Evolutionary conservation across 1,140 invertebrate genomes (phyloP).

Genomic region (Lepidurus packardi): DNA sequence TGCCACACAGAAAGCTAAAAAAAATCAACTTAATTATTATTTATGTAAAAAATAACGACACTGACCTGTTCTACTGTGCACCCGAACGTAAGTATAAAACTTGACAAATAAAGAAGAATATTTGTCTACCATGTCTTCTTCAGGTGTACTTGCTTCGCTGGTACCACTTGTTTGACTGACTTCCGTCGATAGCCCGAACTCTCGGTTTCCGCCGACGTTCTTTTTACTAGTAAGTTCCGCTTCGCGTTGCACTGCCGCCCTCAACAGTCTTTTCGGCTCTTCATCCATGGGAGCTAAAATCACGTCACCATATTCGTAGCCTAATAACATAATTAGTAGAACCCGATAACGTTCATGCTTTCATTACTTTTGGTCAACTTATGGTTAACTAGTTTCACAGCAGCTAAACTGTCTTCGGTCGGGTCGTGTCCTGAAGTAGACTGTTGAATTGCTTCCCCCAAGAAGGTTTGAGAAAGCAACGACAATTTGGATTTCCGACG

Average conservation of each 20-base stretch:
- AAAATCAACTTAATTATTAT: neutral
- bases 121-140: neutral
- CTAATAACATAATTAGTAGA: neutral
- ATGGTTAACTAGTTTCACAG: conserved; percentile 76
- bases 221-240: neutral
- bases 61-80: neutral
- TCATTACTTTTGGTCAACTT: conserved; percentile 64
- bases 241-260: neutral
- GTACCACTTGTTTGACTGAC: neutral
- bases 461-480: conserved; percentile 63
- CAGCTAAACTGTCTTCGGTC: conserved; percentile 74
- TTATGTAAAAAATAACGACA: neutral
- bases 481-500: conserved; percentile 72
- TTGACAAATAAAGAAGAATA: neutral
- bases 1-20: conserved; percentile 9
- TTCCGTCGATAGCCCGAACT: neutral
- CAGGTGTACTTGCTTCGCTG: neutral
- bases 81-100: neutral
- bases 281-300: conserved; percentile 6
- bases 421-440: conserved; percentile 70
- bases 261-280: neutral
- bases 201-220: neutral
- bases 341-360: neutral
- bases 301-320: neutral
- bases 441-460: conserved; percentile 72